A percentile compares a stretch with the other conserved stretches of the same genome.
phyloP scores from a whole-genome alignment of 1,140 invertebrate species.

The Campodea augens region DNA sequence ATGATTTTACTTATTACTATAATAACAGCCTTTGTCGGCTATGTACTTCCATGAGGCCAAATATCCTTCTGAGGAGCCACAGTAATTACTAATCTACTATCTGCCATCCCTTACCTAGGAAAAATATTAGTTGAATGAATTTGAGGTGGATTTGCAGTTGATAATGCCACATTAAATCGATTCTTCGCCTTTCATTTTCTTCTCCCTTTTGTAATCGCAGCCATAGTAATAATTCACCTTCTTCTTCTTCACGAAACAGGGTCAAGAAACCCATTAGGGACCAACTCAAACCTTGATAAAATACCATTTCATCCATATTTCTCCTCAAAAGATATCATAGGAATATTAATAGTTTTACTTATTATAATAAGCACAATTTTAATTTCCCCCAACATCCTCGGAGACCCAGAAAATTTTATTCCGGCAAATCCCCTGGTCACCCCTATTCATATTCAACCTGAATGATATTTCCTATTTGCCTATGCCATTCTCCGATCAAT shows the following conservation, averaged over 20 bases:
- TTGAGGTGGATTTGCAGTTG: too few relatives aligned
- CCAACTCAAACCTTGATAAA: constrained; percentile 16
- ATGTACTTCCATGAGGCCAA: too few relatives aligned
- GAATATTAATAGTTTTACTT: constrained; percentile 26
- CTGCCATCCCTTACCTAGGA: too few relatives aligned
- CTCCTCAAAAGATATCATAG: constrained; percentile 34
- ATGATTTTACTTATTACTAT: too few relatives aligned
- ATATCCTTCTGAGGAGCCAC: too few relatives aligned
- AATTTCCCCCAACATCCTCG: constrained; percentile 33
- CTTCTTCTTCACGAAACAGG: not conserved
- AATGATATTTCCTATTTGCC: constrained; percentile 57
- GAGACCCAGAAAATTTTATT: constrained; percentile 45
- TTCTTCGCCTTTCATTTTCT: too few relatives aligned
- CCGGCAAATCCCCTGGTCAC: constrained; percentile 45
- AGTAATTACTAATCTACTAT: too few relatives aligned
- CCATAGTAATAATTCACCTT: too few relatives aligned
- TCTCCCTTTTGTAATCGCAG: too few relatives aligned
- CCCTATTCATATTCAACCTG: constrained; percentile 47
- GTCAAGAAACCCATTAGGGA: constrained; percentile 14
- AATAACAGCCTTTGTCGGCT: too few relatives aligned
- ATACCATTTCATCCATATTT: constrained; percentile 30
- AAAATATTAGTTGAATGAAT: too few relatives aligned
- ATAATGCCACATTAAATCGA: too few relatives aligned
- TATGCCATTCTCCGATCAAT: constrained; percentile 52
- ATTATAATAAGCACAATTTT: constrained; percentile 22